These are phyloP conservation scores for Cuniculus paca DNA, from an alignment of 2,797 vertebrate species.

Conservation along the genomic window DNA sequence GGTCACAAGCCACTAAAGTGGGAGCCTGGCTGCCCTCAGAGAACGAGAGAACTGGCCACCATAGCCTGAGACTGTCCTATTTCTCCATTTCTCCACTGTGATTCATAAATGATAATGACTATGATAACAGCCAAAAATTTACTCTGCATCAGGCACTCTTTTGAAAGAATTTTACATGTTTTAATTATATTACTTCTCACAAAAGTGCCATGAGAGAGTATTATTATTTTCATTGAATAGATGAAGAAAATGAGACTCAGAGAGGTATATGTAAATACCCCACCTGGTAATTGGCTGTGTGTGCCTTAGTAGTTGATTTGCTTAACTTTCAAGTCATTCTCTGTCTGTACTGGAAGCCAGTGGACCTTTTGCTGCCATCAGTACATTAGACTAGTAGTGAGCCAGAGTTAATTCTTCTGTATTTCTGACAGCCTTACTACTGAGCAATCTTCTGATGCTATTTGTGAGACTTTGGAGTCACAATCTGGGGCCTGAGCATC, in stretches of 20 bases:
- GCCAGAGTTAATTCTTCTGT: neutral
- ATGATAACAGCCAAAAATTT: neutral
- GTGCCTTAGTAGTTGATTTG: neutral
- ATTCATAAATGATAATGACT: neutral
- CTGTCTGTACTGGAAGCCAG: neutral
- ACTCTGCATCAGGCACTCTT: neutral
- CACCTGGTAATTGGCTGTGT: neutral
- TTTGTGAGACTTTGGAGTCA: neutral
- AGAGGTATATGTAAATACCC: neutral
- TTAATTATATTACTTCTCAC: neutral
- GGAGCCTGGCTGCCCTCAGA: neutral
- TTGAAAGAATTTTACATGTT: neutral
- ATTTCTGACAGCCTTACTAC: neutral
- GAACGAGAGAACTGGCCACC: neutral
- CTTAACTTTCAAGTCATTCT: neutral
- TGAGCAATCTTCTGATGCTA: neutral
- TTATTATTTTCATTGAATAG: slow-evolving; percentile 21
- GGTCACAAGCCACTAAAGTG: neutral
- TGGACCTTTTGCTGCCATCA: neutral
- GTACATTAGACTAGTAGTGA: neutral
- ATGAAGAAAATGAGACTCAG: neutral
- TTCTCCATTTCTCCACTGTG: neutral
- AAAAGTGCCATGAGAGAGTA: neutral
- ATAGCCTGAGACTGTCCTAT: neutral
- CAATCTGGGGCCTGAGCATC: neutral